Evolutionary conservation across 1,140 invertebrate species (phyloP), one percentile per base, ranked within the genome.

Genomic region (Anastrepha obliqua): DNA sequence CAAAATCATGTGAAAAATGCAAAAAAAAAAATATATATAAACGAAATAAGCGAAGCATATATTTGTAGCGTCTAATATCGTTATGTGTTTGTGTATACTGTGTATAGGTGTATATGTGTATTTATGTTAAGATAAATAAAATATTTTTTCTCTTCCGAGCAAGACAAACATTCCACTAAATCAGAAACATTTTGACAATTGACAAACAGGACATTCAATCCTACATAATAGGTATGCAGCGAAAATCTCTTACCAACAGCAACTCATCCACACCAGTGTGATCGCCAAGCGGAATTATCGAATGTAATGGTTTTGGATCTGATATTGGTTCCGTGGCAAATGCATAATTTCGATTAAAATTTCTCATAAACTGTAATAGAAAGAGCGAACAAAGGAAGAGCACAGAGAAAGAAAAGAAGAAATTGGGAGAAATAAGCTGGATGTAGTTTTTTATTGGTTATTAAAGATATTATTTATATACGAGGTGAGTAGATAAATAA

Each of bases 261-360:
- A 81, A 81, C 47, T 81, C 74, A 81, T 81, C 74, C 47, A 81
- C 74, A 55, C 47, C 74, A 58, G 74, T 51, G 20, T 29, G 47
- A 55, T 51, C 74, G 74, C 74, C 74, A 3, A 81, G 44, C 47
- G 74, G 74, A 81, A 20, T 81, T 81, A 55, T 81, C 74, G 47
- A 55, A 81, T 81, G 44, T 81, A 81, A 81, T 81, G 51, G 74
- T 81, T 81, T 81, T n/a, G 74, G 74, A 58, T 81, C 74, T 44
- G 47, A 55, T 81, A 81, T 55, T 81, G 51, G 74, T 81, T 81
- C 74, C 74, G 74, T 81, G n/a, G 44, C 51, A 55, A 81, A 65
- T 47, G 89, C 91, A 89, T 90, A 91, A 92, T 92, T 92, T 89
- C 91, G 91, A 90, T 92, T 92, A 86, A 92, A 86, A 90, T 91